Base-by-base conservation (phyloP, 1,140 invertebrate species). In the Dryas iulia region DNA sequence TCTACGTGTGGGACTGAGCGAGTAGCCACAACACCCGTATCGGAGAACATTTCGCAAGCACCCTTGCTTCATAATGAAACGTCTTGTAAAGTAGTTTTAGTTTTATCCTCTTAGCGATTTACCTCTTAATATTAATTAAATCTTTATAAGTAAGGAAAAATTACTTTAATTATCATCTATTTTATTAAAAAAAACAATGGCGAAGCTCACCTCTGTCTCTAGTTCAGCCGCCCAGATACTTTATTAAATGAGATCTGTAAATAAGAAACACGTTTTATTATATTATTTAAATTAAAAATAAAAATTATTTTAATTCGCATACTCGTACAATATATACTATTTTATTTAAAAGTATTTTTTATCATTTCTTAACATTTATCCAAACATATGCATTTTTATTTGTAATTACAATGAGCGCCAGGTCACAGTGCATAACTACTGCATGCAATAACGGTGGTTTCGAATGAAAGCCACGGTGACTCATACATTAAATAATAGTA, bases 141-240 rank as follows among this genome's bases (percentile, higher is more conserved):
- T 28, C 26, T 28, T 28, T 6, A 47, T 7, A n/a, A n/a, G n/a
- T n/a, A n/a, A 47, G 35, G 8, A 8, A 39, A 39, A 35, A 35
- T 14, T 12, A n/a, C 12, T 39, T 21, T n/a, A n/a, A 47, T 7
- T 47, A 10, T 21, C 8, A 8, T 5, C 14, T 47, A 47, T 8
- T 18, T 6, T 14, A n/a, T 4, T n/a, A 6, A 18, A 18, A 47
- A 47, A 47, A 47, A 47, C 33, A 35, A n/a, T 35, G 33, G 0
- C 3, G 7, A 28, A 52, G 76, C 76, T 59, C 71, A 89, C 86
- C 82, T 83, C 79, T 85, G 78, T 82, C 83, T n/a, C 79, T 85
- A 71, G 86, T 89, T 86, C 86, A 87, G 83, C 85, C 77, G 72
- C 75, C 71, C 81, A 76, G 77, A 71, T 39, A 81, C 77, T 76